Conservation (phyloP, 2,888 invertebrate species). For the Parapristionchus giblindavisi region DNA sequence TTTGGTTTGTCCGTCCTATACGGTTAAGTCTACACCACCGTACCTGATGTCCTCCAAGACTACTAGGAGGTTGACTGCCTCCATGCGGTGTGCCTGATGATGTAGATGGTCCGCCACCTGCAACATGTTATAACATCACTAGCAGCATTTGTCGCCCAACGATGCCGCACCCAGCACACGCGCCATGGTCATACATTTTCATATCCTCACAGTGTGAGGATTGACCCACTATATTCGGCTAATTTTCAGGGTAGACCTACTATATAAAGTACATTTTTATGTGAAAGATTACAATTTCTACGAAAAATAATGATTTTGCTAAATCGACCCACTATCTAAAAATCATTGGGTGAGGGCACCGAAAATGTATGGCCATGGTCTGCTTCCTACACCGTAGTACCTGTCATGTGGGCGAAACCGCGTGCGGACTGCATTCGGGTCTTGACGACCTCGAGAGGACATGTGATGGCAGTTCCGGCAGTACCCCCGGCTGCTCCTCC, state of each 20-base stretch:
- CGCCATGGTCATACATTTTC: too few species aligned
- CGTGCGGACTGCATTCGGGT: constrained; percentile 64
- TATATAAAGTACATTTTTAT: too few species aligned
- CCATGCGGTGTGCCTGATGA: constrained; percentile 33
- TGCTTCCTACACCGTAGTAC: constrained; percentile 30
- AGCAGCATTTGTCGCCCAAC: neutral
- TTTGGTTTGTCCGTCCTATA: too few species aligned
- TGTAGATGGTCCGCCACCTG: constrained; percentile 38
- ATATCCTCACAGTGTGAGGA: too few species aligned
- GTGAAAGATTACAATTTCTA: too few species aligned
- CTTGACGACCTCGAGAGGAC: constrained; percentile 67
- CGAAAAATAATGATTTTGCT: neutral
- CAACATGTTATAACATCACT: neutral
- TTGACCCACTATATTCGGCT: too few species aligned
- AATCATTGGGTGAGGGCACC: too few species aligned
- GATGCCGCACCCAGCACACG: too few species aligned
- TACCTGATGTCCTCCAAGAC: constrained; percentile 14
- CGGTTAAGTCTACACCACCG: neutral
- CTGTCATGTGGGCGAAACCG: constrained; percentile 42
- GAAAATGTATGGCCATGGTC: too few species aligned
- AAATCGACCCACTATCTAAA: too few species aligned
- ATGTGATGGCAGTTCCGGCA: constrained; percentile 65
- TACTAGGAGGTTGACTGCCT: constrained; percentile 10
- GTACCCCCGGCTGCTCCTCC: constrained; percentile 68
- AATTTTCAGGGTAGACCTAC: too few species aligned